phyloP scores from a whole-genome alignment of 1,140 invertebrate species.

The Drosophila santomea region DNA sequence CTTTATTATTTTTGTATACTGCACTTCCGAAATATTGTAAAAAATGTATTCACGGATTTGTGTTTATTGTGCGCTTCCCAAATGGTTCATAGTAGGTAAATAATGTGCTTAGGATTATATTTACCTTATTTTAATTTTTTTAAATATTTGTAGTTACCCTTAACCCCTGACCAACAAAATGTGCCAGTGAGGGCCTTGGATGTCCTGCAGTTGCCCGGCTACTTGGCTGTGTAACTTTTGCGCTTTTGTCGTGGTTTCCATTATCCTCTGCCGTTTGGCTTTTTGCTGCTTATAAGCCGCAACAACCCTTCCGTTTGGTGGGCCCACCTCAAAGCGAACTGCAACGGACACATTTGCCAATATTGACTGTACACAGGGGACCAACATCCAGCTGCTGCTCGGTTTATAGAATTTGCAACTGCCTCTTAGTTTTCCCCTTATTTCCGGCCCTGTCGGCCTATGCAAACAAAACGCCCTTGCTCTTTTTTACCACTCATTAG shows the following conservation, averaged over 20 bases:
- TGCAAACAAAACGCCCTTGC: constrained; percentile 55
- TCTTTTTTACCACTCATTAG: constrained; percentile 81
- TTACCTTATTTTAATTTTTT: too few relatives aligned
- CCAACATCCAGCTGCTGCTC: constrained; percentile 2
- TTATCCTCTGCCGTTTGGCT: constrained; percentile 71
- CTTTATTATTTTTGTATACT: too few relatives aligned
- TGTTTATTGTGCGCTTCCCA: too few relatives aligned
- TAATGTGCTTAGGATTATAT: too few relatives aligned
- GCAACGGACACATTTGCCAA: constrained; percentile 79
- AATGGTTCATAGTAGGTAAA: too few relatives aligned
- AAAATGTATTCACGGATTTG: too few relatives aligned
- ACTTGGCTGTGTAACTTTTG: constrained; percentile 59
- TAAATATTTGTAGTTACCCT: too few relatives aligned
- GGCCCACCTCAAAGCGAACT: constrained; percentile 38
- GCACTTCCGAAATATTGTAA: too few relatives aligned
- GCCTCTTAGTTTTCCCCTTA: constrained; percentile 7
- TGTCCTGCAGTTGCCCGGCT: constrained; percentile 20
- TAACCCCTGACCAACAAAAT: too few relatives aligned
- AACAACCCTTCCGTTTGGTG: constrained; percentile 16
- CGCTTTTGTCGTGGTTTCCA: constrained; percentile 80
- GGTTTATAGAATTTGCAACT: constrained; percentile 21
- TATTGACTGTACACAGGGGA: constrained; percentile 67
- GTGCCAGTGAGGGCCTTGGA: not conserved
- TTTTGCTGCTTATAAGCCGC: constrained; percentile 73
- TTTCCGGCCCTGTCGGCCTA: constrained; percentile 55